Evolutionary conservation across 2,888 invertebrate species (phyloP).

Genomic region (Leptinotarsa rubiginosa): DNA sequence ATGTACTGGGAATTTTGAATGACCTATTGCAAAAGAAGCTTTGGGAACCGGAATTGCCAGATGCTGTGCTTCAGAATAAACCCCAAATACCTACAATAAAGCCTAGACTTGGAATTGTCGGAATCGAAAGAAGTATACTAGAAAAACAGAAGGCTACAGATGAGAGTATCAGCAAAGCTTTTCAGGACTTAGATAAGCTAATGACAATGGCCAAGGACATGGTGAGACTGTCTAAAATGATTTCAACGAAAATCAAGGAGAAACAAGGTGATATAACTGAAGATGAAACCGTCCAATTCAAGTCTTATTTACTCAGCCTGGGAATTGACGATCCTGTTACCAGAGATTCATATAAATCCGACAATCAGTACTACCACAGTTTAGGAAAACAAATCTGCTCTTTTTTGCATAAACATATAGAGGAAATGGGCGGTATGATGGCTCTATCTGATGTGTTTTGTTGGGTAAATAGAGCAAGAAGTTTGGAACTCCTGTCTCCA

Average conservation of each 20-base stretch:
- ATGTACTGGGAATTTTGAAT: slow-evolving; percentile 74
- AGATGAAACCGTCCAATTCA: slow-evolving; percentile 94
- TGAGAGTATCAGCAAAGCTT: slow-evolving; percentile 91
- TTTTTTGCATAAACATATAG: slow-evolving; percentile 83
- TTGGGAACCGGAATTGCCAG: slow-evolving; percentile 70
- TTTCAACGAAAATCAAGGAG: slow-evolving; percentile 92
- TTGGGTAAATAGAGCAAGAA: slow-evolving; percentile 95
- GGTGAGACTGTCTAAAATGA: slow-evolving; percentile 91
- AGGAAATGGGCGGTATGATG: slow-evolving; percentile 96
- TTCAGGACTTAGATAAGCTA: slow-evolving; percentile 93
- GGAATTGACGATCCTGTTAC: slow-evolving; percentile 99
- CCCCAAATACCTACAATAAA: slow-evolving; percentile 70
- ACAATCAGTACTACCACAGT: slow-evolving; percentile 85
- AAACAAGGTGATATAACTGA: slow-evolving; percentile 96
- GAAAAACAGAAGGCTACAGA: slow-evolving; percentile 92
- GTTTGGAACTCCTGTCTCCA: slow-evolving; percentile 94
- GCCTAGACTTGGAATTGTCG: slow-evolving; percentile 90
- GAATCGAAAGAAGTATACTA: slow-evolving; percentile 93
- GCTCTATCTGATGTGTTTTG: slow-evolving; percentile 96
- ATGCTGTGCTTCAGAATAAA: slow-evolving; percentile 55
- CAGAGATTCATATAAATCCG: slow-evolving; percentile 87
- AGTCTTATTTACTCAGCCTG: slow-evolving; percentile 94
- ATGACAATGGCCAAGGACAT: slow-evolving; percentile 98
- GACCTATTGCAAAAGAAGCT: slow-evolving; percentile 73
- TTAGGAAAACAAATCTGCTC: slow-evolving; percentile 88